Evolutionary conservation across 2,888 invertebrate genomes (phyloP), one percentile per base, ranked within the genome.

Genomic region (Tineola bisselliella): DNA sequence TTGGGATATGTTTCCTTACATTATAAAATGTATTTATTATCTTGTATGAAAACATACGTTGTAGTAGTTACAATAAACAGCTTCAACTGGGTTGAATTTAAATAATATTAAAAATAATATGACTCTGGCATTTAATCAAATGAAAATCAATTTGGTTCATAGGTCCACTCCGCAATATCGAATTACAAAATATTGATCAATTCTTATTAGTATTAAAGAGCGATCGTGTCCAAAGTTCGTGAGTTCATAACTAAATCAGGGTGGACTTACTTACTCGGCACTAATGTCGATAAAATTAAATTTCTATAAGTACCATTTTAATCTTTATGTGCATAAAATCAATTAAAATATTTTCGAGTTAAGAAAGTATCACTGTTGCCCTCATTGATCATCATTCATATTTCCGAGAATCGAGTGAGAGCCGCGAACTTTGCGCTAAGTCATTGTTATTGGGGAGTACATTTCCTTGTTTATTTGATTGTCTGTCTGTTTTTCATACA

Each of bases 381-480:
- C 54, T 54, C 54, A 54, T 54, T 54, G 19, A 25, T 54, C 54
- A 54, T 54, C 54, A 25, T 54, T 54, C 54, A 54, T n/a, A 54
- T 54, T 54, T 54, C 54, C 25, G 19, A 54, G 54, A 54, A 54
- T 25, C 54, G 54, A 54, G 54, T 25, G 54, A 54, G 54, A 54
- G 54, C n/a, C 18, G 38, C 25, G 25, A 54, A 54, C 19, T 19
- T 54, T 54, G 54, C 62, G 70, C 70, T 59, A 63, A 61, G 66
- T 73, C 72, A 73, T 73, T 73, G 72, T 72, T 73, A 68, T 73
- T 71, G 65, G 61, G 61, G 56, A 59, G 54, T 54, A 54, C 19
- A 25, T 54, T 54, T 54, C 54, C 54, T 54, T 54, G 54, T 54
- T 54, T 54, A 25, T 54, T 54, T 54, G 54, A 54, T 54, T 54